These are phyloP conservation scores for Poecile atricapillus DNA, from an alignment of 2,113 vertebrate species.

Conservation along the genomic window DNA sequence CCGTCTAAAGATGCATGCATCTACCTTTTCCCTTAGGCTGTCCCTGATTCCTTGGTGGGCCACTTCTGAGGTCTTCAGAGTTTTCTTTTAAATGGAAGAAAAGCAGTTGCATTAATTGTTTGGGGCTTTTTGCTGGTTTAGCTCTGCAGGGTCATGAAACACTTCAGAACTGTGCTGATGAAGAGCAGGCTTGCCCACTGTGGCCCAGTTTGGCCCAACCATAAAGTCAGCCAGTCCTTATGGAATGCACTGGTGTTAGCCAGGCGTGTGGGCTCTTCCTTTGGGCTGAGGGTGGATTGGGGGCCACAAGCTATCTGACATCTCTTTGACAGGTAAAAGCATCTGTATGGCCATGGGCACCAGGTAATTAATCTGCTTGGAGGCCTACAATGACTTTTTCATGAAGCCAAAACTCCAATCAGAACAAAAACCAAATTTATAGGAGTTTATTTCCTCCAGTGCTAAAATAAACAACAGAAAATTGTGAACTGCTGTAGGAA, in stretches of 20 bases:
- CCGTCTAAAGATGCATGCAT: neutral
- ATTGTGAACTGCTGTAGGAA: neutral
- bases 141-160: neutral
- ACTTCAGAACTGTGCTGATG: neutral
- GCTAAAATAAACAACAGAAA: neutral
- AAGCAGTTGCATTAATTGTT: neutral
- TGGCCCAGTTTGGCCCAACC: neutral
- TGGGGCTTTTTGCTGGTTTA: neutral
- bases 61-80: neutral
- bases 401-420: neutral
- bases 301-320: fast-evolving
- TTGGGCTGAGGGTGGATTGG: neutral
- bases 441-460: neutral
- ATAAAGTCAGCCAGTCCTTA: neutral
- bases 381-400: neutral
- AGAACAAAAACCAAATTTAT: neutral
- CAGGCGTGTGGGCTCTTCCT: neutral
- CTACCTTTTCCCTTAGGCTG: neutral
- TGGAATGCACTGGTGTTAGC: neutral
- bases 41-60: neutral
- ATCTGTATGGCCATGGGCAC: fast-evolving
- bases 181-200: neutral
- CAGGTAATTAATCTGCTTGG: neutral
- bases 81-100: neutral
- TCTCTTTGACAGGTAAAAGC: neutral